Conservation (phyloP, 2,113 vertebrate genomes). For the Propithecus coquereli region DNA sequence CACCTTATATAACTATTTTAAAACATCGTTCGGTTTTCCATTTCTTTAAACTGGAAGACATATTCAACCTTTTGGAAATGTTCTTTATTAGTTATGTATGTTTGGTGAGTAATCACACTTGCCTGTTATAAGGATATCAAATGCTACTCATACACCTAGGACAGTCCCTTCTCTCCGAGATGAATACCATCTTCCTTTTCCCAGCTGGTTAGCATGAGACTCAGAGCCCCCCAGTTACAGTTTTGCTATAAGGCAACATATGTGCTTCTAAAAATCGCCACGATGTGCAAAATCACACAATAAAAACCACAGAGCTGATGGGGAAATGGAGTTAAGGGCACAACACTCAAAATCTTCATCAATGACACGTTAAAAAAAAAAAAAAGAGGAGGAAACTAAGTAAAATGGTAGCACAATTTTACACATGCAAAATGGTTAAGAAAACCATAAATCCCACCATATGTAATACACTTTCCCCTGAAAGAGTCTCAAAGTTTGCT, state of each 20-base stretch:
- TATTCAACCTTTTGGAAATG: not conserved
- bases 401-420: not conserved
- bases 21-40: not conserved
- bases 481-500: not conserved
- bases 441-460: not conserved
- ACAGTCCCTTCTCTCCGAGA: not conserved
- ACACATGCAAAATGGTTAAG: not conserved
- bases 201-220: not conserved
- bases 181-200: not conserved
- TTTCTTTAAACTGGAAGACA: conserved; percentile 11
- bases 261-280: not conserved
- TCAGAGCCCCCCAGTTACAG: not conserved
- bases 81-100: not conserved
- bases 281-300: not conserved
- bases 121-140: not conserved
- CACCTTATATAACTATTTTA: not conserved
- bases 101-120: not conserved
- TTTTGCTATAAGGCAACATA: not conserved
- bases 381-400: not conserved
- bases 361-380: not conserved
- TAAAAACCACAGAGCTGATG: not conserved
- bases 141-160: not conserved
- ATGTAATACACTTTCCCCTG: not conserved
- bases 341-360: not conserved
- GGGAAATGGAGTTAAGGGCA: not conserved